phyloP scores from a whole-genome alignment of 2,888 invertebrate genomes.

The Drosophila mercatorum region DNA sequence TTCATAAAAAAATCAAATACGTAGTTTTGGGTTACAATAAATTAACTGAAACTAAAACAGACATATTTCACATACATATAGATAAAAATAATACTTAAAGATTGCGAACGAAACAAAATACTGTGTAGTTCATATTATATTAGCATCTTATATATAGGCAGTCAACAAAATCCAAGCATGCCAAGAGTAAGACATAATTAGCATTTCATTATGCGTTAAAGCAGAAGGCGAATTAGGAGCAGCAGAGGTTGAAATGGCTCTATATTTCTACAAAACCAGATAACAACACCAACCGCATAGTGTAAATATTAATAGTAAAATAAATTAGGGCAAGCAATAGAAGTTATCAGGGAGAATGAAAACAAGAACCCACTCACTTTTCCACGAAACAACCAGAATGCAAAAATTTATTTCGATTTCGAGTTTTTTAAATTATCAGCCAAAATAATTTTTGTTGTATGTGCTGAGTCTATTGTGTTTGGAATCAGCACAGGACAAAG shows the following conservation, averaged over 20 bases:
- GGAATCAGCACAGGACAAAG: slow-evolving; percentile 14
- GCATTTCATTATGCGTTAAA: slow-evolving; percentile 28
- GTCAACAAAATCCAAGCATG: slow-evolving; percentile 40
- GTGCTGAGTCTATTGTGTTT: slow-evolving; percentile 11
- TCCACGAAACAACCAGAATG: slow-evolving; percentile 21
- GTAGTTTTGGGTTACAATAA: slow-evolving; percentile 13
- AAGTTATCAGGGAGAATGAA: slow-evolving; percentile 16
- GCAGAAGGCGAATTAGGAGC: slow-evolving; percentile 16
- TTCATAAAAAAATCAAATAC: slow-evolving; percentile 30
- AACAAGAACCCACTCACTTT: slow-evolving; percentile 32
- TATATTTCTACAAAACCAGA: slow-evolving; percentile 30
- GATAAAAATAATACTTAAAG: slow-evolving; percentile 25
- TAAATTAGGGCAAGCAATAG: slow-evolving; percentile 38
- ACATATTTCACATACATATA: slow-evolving; percentile 24
- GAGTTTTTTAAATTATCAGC: slow-evolving; percentile 52
- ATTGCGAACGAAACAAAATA: slow-evolving; percentile 14
- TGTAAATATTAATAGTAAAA: slow-evolving; percentile 17
- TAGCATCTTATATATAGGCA: slow-evolving; percentile 22
- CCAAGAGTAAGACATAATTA: slow-evolving; percentile 22
- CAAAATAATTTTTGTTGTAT: slow-evolving; percentile 74
- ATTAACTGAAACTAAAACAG: slow-evolving; percentile 24
- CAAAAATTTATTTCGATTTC: slow-evolving; percentile 1
- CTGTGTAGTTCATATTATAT: slow-evolving; percentile 14
- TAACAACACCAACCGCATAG: slow-evolving; percentile 46
- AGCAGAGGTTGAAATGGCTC: slow-evolving; percentile 41